Percentiles rank a stretch among this genome's conserved stretches.
Conservation (phyloP, 1,140 invertebrate species). For the Eubasilissa regina region DNA sequence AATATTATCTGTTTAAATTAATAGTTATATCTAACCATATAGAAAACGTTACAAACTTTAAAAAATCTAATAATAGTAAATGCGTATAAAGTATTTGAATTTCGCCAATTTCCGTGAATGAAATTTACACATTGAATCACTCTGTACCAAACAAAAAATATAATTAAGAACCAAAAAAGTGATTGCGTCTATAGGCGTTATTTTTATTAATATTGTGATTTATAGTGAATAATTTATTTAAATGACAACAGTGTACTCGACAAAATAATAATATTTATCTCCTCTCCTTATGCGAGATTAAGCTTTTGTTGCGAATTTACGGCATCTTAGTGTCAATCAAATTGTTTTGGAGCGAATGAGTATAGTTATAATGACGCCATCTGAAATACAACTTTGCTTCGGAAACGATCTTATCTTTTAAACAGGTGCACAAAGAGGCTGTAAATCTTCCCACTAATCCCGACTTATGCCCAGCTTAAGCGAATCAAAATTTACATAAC, state of each 20-base stretch:
- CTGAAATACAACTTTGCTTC: constrained; percentile 8
- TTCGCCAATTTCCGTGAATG: too few species aligned
- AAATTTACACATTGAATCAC: not conserved
- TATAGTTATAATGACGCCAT: constrained; percentile 7
- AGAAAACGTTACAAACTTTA: too few species aligned
- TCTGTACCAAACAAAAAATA: too few species aligned
- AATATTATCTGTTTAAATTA: too few species aligned
- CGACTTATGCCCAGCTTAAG: constrained; percentile 25
- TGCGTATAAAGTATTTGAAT: too few species aligned
- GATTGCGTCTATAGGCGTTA: too few species aligned
- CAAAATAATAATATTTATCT: constrained; percentile 15
- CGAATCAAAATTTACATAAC: constrained; percentile 7
- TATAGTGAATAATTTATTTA: too few species aligned
- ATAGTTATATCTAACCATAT: too few species aligned
- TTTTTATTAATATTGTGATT: too few species aligned
- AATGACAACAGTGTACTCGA: not conserved
- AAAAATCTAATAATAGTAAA: too few species aligned
- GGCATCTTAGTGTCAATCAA: constrained; percentile 35
- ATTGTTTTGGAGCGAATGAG: not conserved
- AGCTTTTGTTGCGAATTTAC: constrained; percentile 30
- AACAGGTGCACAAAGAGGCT: constrained; percentile 37
- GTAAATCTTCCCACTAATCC: constrained; percentile 36
- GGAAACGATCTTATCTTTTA: constrained; percentile 29
- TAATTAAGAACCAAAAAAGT: too few species aligned
- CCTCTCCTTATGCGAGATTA: constrained; percentile 28